These are phyloP conservation scores for Hydra vulgaris DNA, from an alignment of 30 jellyfish, hydroid and myxozoan species.

Conservation along the genomic window DNA sequence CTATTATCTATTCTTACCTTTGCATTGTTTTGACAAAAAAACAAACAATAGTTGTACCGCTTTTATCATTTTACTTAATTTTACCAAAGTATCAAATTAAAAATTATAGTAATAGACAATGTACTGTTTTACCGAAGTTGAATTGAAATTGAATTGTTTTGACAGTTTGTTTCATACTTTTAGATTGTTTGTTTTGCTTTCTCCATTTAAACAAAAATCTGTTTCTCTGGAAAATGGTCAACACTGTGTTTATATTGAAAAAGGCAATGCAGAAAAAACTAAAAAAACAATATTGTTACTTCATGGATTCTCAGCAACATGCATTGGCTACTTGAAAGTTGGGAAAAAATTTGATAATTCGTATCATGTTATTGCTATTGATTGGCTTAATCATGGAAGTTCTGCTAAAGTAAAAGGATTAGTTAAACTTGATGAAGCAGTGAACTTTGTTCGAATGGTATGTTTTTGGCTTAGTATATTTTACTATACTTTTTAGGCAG, in stretches of 20 bases:
- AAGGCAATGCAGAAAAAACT: conserved; percentile 2
- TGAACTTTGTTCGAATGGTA: conserved; percentile 2
- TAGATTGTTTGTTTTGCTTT: background rate
- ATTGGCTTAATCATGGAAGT: conserved; percentile 17
- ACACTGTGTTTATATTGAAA: conserved; percentile 17
- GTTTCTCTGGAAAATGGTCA: background rate
- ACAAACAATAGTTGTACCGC: too few species aligned
- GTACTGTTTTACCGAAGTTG: too few species aligned
- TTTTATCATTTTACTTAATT: too few species aligned
- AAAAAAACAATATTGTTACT: conserved; percentile 1
- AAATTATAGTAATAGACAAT: too few species aligned
- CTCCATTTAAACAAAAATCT: background rate
- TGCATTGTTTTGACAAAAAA: too few species aligned
- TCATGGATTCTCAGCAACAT: conserved; percentile 19
- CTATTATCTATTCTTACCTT: too few species aligned
- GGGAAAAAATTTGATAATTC: conserved; percentile 12
- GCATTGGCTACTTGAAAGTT: background rate
- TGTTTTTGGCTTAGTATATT: background rate
- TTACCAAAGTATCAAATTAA: too few species aligned
- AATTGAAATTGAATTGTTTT: background rate
- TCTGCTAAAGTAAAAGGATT: background rate
- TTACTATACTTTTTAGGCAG: too few species aligned
- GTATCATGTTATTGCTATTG: conserved; percentile 20
- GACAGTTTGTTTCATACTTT: background rate
- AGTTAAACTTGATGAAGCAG: conserved; percentile 9